These are phyloP conservation scores for Horisme vitalbata DNA, from an alignment of 2,888 invertebrate species.

Conservation along the genomic window DNA sequence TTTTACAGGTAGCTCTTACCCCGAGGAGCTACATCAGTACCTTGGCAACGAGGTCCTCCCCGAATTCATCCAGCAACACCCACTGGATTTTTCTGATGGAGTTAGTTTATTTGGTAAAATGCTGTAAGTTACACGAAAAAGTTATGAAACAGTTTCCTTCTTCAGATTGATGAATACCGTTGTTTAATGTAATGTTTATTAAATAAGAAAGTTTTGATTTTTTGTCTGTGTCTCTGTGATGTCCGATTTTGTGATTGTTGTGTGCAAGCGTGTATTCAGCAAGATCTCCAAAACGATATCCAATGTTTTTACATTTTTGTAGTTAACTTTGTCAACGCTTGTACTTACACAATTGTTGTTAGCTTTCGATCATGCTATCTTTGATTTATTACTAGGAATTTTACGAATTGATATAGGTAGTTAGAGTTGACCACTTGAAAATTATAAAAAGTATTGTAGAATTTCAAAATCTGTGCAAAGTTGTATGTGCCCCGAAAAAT, in stretches of 20 bases:
- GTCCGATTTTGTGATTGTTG: constrained; percentile 24
- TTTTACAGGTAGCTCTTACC: constrained; percentile 38
- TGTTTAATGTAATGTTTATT: too few relatives aligned
- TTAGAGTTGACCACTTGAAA: too few relatives aligned
- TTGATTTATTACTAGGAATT: too few relatives aligned
- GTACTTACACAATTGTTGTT: too few relatives aligned
- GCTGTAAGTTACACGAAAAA: constrained; percentile 25
- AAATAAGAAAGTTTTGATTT: constrained; percentile 2
- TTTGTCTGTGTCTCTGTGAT: constrained; percentile 19
- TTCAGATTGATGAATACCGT: constrained; percentile 20
- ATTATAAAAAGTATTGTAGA: not conserved
- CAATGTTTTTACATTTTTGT: not conserved
- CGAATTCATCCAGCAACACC: constrained; percentile 32
- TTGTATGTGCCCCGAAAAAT: constrained; percentile 41
- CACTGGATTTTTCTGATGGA: constrained; percentile 36
- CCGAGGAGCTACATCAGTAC: constrained; percentile 32
- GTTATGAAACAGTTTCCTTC: not conserved
- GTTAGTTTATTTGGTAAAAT: constrained; percentile 34
- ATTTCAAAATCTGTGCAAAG: constrained; percentile 12
- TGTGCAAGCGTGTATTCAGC: constrained; percentile 7
- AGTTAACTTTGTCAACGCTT: too few relatives aligned
- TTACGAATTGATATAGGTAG: too few relatives aligned
- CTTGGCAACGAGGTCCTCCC: constrained; percentile 31
- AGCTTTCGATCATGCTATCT: too few relatives aligned
- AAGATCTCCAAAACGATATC: not conserved